phyloP scores from a whole-genome alignment of 23 tunicate genomes.

The Diplosoma virens region DNA sequence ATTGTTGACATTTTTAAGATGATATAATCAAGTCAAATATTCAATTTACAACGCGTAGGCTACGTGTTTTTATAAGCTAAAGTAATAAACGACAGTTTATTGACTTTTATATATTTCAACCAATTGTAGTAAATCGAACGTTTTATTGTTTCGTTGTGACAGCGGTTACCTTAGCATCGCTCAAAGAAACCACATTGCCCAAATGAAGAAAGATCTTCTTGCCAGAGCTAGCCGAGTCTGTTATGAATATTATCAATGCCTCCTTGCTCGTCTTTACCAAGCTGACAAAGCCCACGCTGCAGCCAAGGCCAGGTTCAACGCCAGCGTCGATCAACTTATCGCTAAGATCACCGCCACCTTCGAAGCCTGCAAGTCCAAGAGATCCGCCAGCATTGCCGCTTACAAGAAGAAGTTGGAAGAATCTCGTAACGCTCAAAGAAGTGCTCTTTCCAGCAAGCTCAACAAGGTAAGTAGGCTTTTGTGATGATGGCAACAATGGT shows the following conservation, averaged over 20 bases:
- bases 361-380: conserved; percentile 20
- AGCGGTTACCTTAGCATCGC: conserved; percentile 2
- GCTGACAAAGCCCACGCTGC: not conserved
- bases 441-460: not conserved
- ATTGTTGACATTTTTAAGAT: too few relatives aligned
- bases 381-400: conserved; percentile 14
- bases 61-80: too few relatives aligned
- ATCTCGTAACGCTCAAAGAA: not conserved
- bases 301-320: not conserved
- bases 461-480: not conserved
- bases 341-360: not conserved
- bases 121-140: too few relatives aligned
- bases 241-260: not conserved
- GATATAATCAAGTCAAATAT: too few relatives aligned
- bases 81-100: too few relatives aligned
- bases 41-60: too few relatives aligned
- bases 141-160: not conserved
- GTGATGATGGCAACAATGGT: not conserved
- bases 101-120: too few relatives aligned
- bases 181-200: not conserved
- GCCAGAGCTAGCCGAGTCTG: conserved; percentile 13
- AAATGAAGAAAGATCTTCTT: conserved; percentile 12
- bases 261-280: not conserved
- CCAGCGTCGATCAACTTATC: conserved; percentile 12
- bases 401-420: conserved; percentile 49